Conservation (phyloP, 2,888 invertebrate species). For the Idaea straminata region DNA sequence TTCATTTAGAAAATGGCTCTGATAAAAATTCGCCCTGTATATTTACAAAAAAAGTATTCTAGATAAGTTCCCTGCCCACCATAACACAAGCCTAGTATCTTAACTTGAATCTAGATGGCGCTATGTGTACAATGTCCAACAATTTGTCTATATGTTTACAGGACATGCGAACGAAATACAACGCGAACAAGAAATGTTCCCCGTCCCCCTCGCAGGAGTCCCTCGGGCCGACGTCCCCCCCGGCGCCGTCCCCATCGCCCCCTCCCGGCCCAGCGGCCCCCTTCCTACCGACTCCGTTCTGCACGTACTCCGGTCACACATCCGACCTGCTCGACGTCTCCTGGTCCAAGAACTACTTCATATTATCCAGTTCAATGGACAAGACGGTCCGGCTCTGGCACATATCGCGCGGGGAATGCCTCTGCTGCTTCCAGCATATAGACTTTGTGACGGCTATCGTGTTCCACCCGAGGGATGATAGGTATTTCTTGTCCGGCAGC, state of each 20-base stretch:
- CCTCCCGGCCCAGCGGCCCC: conserved; percentile 82
- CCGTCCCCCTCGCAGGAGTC: conserved; percentile 97
- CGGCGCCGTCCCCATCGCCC: conserved; percentile 74
- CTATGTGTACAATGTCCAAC: conserved; percentile 56
- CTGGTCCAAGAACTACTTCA: conserved; percentile 99
- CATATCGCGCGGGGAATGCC: conserved; percentile 96
- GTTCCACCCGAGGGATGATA: conserved; percentile 95
- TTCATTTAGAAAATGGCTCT: too few relatives aligned
- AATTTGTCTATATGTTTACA: conserved; percentile 48
- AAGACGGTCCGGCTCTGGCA: conserved; percentile 98
- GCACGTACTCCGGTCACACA: conserved; percentile 95
- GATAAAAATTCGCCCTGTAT: too few relatives aligned
- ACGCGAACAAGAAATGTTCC: conserved; percentile 92
- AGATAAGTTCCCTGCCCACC: too few relatives aligned
- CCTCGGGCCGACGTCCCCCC: conserved; percentile 83
- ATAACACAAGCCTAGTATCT: too few relatives aligned
- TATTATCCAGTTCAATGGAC: conserved; percentile 99
- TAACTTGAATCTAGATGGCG: too few relatives aligned
- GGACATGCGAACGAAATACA: conserved; percentile 97
- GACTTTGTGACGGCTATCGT: conserved; percentile 99
- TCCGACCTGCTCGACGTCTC: conserved; percentile 98
- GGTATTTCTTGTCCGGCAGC: conserved; percentile 97
- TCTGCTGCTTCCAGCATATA: conserved; percentile 99
- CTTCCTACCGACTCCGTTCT: conserved; percentile 95
- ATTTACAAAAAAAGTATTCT: too few relatives aligned